Evolutionary conservation across 2,113 vertebrate genomes (phyloP).

Genomic region (Brachypodius melanocephalos): DNA sequence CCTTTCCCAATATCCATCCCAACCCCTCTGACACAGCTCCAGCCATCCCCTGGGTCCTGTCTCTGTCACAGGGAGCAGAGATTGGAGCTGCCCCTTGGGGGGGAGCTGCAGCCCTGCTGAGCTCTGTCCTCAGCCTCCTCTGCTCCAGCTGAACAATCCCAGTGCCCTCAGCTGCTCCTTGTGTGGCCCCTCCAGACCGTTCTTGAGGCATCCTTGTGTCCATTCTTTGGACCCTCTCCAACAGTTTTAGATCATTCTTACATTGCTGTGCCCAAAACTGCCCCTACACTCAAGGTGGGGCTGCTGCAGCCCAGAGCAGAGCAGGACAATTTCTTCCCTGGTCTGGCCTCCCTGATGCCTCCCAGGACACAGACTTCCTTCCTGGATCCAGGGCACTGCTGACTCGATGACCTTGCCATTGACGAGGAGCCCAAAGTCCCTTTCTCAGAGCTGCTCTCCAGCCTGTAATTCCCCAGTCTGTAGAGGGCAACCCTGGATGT

Average conservation of each 20-base stretch:
- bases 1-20: neutral
- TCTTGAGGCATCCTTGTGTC: neutral
- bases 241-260: neutral
- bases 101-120: neutral
- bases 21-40: fast-evolving
- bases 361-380: neutral
- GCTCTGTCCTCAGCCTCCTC: neutral
- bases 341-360: neutral
- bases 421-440: neutral
- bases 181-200: neutral
- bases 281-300: neutral
- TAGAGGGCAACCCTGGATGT: neutral
- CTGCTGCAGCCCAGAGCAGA: fast-evolving
- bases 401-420: neutral
- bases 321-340: neutral
- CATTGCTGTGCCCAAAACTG: neutral
- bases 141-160: neutral
- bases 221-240: neutral
- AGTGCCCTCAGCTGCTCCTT: neutral
- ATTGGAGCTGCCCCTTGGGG: neutral
- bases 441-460: neutral
- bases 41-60: neutral
- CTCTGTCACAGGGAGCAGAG: neutral
- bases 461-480: neutral
- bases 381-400: neutral